Evolutionary conservation across 2,113 vertebrate genomes (phyloP), one percentile per base, ranked within the genome.

Genomic region (Syngnathoides biaculeatus): DNA sequence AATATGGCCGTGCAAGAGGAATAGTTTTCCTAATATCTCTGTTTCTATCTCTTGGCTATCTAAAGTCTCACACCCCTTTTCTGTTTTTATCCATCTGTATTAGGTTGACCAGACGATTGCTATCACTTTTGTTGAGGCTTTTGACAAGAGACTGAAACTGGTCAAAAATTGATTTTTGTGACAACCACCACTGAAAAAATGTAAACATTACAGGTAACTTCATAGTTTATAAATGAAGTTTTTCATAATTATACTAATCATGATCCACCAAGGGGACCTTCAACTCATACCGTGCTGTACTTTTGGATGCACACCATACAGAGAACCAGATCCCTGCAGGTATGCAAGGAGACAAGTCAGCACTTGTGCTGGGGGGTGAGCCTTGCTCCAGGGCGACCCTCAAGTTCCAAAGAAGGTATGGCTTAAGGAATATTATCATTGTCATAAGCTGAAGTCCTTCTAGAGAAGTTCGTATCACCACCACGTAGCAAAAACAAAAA

Each of bases 1-100:
- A 20, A 20, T 64, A 74, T 74, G 84, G 75, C 0, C 55, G 74
- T 68, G 26, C 26, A 75, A 79, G 50, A 26, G 77, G 67, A 40
- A 43, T 0, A 5, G 76, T 27, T 67, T 72, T 78, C 60, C 67
- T 65, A 72, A 68, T 75, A 78, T 69, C n/a, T 55, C 40, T 72
- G 24, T 65, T 72, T 79, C 50, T 81, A 55, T 73, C 43, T 67
- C 1, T 3, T 65, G 10, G 66, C 45, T 68, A 43, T 71, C 67
- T 62, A 39, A 81, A 66, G 47, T 63, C 53, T 68, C 67, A 20
- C 47, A 15, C 20, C 66, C 53, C 38, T 69, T 42, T 56, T 52
- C 38, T 22, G 4, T 40, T 24, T 61, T 57, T 69, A 67, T 77
- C 63, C 60, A 64, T 66, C 40, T 68, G n/a, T 56, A 27, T 65